Evolutionary conservation across 2,888 invertebrate genomes (phyloP), one percentile per base, ranked within the genome.

Genomic region (Argynnis bischoffii): DNA sequence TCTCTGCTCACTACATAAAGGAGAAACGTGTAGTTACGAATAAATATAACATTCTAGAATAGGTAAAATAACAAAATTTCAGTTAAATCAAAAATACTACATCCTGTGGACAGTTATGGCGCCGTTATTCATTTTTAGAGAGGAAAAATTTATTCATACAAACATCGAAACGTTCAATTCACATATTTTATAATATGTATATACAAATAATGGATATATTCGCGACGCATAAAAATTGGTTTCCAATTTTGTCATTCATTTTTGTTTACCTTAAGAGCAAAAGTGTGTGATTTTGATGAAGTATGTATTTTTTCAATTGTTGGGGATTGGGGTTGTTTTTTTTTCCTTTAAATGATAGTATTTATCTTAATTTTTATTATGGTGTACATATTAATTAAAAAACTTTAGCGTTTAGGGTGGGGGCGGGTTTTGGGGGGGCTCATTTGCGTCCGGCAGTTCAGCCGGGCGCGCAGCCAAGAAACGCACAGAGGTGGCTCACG

Each of bases 121-220:
- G 11, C 5, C 57, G 47, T 59, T 59, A 59, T 59, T 59, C 57
- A 59, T 59, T 59, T 59, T 59, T 59, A 59, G 57, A 59, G 47
- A 46, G 57, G 47, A 59, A 59, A 47, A 59, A 59, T 59, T 59
- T 59, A 59, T 59, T 59, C 57, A 59, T 59, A 59, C 57, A 59
- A 59, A 59, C 26, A 47, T 59, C 47, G 47, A 59, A 59, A 59
- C 57, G 21, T 59, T 59, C 57, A 59, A 59, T 57, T 57, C 47
- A 21, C 57, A 21, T 59, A 59, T 59, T 47, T 59, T 59, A 26
- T 59, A 41, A 41, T 41, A 41, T 41, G 11, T 35, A 35, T 35
- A 35, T 41, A 41, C 8, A 41, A 8, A 41, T 35, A 57, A 57
- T 26, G 26, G n/a, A 48, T 16, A 59, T 48, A n/a, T 47, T 48